Percentiles rank a stretch among this genome's conserved stretches.
Conservation (phyloP, 2,888 invertebrate species). For the Leucoptera coffeella region DNA sequence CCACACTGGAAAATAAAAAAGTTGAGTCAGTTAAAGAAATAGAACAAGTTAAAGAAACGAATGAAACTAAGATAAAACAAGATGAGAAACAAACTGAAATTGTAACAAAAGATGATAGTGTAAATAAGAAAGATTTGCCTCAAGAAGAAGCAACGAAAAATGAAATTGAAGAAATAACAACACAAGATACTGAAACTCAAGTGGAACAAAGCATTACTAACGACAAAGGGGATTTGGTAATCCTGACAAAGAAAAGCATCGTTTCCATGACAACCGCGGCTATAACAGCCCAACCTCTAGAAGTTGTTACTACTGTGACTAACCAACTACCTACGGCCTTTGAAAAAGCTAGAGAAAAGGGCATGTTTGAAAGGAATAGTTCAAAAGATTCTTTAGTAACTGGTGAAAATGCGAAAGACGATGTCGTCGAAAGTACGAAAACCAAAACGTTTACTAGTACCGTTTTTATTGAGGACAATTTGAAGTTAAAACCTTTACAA, state of each 20-base stretch:
- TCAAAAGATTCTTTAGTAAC: constrained; percentile 40
- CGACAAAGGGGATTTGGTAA: constrained; percentile 32
- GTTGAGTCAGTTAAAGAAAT: not conserved
- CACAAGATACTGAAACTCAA: constrained; percentile 41
- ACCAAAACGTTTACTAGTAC: constrained; percentile 10
- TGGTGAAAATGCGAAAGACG: constrained; percentile 14
- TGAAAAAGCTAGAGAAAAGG: constrained; percentile 45
- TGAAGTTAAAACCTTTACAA: constrained; percentile 31
- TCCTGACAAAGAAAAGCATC: constrained; percentile 41
- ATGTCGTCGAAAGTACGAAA: constrained; percentile 12
- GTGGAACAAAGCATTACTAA: constrained; percentile 30
- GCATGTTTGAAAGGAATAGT: constrained; percentile 35
- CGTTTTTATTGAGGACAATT: constrained; percentile 23
- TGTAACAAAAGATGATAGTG: constrained; percentile 8
- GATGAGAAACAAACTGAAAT: too few relatives aligned
- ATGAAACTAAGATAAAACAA: too few relatives aligned
- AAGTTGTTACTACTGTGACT: constrained; percentile 48
- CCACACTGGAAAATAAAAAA: not conserved
- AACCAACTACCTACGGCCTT: constrained; percentile 43
- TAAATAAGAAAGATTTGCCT: constrained; percentile 7
- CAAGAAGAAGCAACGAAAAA: not conserved
- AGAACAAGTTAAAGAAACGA: not conserved
- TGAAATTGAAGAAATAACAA: constrained; percentile 17
- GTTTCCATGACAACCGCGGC: constrained; percentile 56
- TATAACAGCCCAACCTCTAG: constrained; percentile 49